Base-by-base conservation (phyloP, 2,888 invertebrate species). In the Meganola albula region DNA sequence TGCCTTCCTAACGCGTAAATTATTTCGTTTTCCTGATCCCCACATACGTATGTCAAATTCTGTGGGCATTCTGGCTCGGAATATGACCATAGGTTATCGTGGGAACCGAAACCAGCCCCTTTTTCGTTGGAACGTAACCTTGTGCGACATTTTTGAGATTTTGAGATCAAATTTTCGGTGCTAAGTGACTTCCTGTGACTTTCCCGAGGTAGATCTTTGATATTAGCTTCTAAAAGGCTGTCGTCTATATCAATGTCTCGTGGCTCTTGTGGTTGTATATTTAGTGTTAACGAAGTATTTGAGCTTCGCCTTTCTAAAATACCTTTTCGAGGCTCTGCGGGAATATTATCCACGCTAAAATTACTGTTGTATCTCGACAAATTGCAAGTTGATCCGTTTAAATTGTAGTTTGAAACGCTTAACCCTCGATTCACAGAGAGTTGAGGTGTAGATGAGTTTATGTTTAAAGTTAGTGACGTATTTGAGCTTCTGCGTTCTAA, bases 401-500 rank as follows among this genome's bases (percentile, higher is more conserved):
- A 49, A 34, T 86, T 85, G 38, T 86, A 87, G 47, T 87, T 88
- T 0, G 88, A 88, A 7, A 87, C 69, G 36, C 87, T 87, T 1
- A 88, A 53, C 0, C 75, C 79, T 35, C 78, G 57, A 31, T 83
- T 87, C 0, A 71, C 73, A 1, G 89, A 87, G 12, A 87, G 46
- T 34, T 85, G 86, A 0, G 84, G 78, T 34, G 82, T 84, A 0
- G 83, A 80, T 12, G 61, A 79, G 35, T 83, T 85, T 5, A 87
- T 85, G 37, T 94, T 94, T 11, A 97, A 89, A 1, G 96, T 96
- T 1, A 97, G 79, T 34, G 96, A 96, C 0, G 96, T 95, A 64
- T 95, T 97, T 1, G 96, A 97, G 29, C 96, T 96, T 31, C 97
- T 87, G 12, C 97, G 88, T 64, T 95, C 95, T 3, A 95, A 75